Conservation (phyloP, 2,888 invertebrate species). For the Cantharis nigra region DNA sequence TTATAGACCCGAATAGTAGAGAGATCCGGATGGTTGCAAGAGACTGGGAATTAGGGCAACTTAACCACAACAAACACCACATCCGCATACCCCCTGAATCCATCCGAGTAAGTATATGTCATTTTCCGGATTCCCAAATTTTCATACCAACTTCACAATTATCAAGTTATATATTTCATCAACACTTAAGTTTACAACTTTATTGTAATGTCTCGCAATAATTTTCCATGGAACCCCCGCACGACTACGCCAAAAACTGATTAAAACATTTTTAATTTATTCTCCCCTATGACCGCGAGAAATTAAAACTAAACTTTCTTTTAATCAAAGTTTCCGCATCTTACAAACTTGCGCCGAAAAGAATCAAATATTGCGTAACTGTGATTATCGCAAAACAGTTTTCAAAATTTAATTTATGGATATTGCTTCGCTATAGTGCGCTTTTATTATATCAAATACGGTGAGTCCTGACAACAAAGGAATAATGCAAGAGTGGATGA, state of each 20-base stretch:
- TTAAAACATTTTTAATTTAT: neutral
- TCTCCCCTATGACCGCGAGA: neutral
- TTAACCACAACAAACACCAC: constrained; percentile 30
- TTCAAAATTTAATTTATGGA: neutral
- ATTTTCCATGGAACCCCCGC: neutral
- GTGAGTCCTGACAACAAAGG: neutral
- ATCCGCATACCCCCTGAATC: constrained; percentile 31
- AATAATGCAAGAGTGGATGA: neutral
- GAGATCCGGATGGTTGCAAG: constrained; percentile 59
- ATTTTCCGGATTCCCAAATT: constrained; percentile 19
- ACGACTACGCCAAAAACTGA: neutral
- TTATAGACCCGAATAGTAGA: constrained; percentile 63
- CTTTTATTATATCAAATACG: neutral
- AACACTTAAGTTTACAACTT: neutral
- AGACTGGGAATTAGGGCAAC: constrained; percentile 49
- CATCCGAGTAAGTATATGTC: constrained; percentile 32
- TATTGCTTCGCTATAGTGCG: neutral
- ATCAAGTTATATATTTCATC: constrained; percentile 16
- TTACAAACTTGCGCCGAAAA: neutral
- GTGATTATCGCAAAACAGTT: neutral
- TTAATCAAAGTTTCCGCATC: neutral
- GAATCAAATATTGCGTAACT: neutral
- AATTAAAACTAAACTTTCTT: neutral
- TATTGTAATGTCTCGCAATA: neutral
- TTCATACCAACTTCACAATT: constrained; percentile 25